Base-by-base conservation (phyloP, 2,888 invertebrate genomes). In the Thymelicus acteon region DNA sequence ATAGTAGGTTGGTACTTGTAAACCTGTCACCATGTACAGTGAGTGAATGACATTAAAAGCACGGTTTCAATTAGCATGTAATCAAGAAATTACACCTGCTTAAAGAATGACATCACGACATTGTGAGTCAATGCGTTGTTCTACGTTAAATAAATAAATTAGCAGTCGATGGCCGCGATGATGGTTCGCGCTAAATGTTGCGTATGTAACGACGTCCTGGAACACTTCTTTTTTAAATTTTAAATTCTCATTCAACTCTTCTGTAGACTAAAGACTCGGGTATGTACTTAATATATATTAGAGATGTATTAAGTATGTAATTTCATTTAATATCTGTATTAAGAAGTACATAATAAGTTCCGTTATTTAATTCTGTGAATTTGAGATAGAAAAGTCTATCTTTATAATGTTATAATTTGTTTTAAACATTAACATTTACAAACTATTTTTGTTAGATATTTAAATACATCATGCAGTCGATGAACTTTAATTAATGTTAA, bases 91-190 rank as follows among this genome's bases (percentile, higher is more conserved):
- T 60, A 70, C 70, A 70, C 57, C 63, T 48, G 69, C 62, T 69
- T 69, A 62, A 19, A 60, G 58, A 58, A 70, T 64, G 70, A 64
- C 70, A 70, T 70, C 70, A 70, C 58, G 70, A 70, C 70, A 70
- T 63, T 70, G 64, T 40, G 64, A 70, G 70, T 70, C 63, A 64
- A 70, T 58, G 70, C 60, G 62, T 39, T 60, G 64, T 70, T 58
- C 70, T 64, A 60, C 52, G 67, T 70, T 70, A 70, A 70, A 63
- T 70, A 70, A 64, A 70, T 70, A 58, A 58, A 69, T 70, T 63
- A 64, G 63, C 63, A 70, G 63, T 70, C 63, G 63, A 58, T 58
- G 69, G 13, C 57, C 69, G 58, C 63, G 19, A 5, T 31, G 31
- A 31, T 31, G 31, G 63, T 69, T 69, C 63, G 49, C 39, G 58